Base-by-base conservation (phyloP, 2,888 invertebrate species). In the Rutpela maculata region DNA sequence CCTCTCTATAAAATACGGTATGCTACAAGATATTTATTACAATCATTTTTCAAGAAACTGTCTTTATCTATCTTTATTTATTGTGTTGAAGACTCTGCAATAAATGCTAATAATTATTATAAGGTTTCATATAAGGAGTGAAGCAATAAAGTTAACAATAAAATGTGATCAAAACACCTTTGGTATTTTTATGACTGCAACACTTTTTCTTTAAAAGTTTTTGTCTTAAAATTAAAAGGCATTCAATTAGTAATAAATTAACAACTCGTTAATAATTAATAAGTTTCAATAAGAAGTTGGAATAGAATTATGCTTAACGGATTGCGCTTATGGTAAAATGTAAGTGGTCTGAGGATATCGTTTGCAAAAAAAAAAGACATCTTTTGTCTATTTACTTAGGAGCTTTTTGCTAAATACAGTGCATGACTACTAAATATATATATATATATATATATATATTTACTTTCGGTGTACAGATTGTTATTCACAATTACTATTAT, bases 51-150 rank as follows among this genome's bases (percentile, higher is more conserved):
- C 62, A 63, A 35, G 62, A 17, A 63, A 63, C 62, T 63, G 62
- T 63, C 62, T 63, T 63, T 63, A 63, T 63, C 31, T 63, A 63
- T 63, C 60, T 62, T 62, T 62, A 35, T 63, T 63, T 31, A 50
- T n/a, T 50, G 50, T 63, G 62, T 17, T 35, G 62, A 50, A 17
- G 62, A 9, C 31, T 31, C 31, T 17, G 31, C 31, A 31, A 18
- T 63, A 35, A 63, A 63, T 63, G 35, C 62, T 35, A 63, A 63
- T 63, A 35, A 63, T 63, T 63, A 63, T 63, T 35, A 35, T 63
- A 63, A 63, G 35, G 62, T 6, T 17, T 17, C 62, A 11, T 63
- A 63, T 63, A 63, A 63, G 62, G 62, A 35, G n/a, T 9, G 62
- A 63, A 63, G 62, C 62, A 35, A 35, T 63, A 63, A 63, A 35